Conservation (phyloP, 2,888 invertebrate genomes). For the Pteria penguin region DNA sequence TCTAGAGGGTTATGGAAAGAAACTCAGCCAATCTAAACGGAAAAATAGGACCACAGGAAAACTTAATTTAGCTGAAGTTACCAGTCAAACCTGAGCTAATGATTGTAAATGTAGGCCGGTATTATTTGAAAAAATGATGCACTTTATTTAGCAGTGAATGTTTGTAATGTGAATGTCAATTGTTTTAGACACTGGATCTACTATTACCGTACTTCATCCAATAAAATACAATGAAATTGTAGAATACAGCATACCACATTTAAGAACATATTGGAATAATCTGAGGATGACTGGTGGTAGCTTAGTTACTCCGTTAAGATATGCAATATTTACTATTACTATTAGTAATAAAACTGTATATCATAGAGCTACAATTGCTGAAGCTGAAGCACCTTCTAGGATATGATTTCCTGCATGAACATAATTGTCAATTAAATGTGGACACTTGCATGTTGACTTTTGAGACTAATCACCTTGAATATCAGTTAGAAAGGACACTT, state of each 20-base stretch:
- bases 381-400: conserved; percentile 15
- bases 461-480: no score
- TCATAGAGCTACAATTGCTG: not conserved
- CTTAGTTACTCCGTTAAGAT: not conserved
- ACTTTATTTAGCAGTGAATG: no score
- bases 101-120: no score
- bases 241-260: not conserved
- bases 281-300: conserved; percentile 11
- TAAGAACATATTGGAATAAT: not conserved
- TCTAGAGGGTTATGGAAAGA: no score
- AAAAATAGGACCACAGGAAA: no score
- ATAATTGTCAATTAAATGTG: not conserved
- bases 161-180: no score
- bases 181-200: conserved; percentile 26
- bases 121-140: no score
- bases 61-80: no score
- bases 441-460: no score
- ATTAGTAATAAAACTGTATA: not conserved
- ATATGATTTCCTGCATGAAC: conserved; percentile 6
- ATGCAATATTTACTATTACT: not conserved
- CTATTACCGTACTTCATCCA: conserved; percentile 8
- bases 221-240: conserved; percentile 1
- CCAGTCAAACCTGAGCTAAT: no score
- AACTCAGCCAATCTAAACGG: no score
- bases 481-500: no score